Evolutionary conservation across 2,888 invertebrate species (phyloP), one percentile per base, ranked within the genome.

Genomic region (Leucoma salicis): DNA sequence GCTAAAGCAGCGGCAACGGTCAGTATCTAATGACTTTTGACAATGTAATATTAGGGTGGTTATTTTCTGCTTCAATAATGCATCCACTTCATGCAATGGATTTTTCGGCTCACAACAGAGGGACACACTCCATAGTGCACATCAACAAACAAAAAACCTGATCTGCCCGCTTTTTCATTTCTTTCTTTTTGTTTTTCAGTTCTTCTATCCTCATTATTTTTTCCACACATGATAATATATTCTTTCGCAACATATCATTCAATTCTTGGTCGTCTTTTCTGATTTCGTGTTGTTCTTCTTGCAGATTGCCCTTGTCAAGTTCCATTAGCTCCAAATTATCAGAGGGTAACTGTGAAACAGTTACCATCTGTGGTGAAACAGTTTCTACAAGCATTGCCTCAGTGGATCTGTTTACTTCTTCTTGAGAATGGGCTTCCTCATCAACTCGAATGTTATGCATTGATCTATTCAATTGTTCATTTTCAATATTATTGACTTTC

Each of bases 401-500:
- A 45, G 39, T 56, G 13, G 31, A 16, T 45, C 47, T 64, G 31
- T 39, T 58, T 27, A 11, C 5, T 33, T 50, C 61, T 21, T 61
- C 61, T 38, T 68, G 69, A 32, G 62, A 51, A 21, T 64, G 58
- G 35, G 18, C 42, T 37, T 75, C 74, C 39, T 75, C 77, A 41
- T 60, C 63, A 39, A 44, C 49, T 58, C 74, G 74, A 14, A 70
- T 53, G 49, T 58, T 77, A 38, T 77, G 74, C 53, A 82, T 70
- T 10, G 74, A 76, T 71, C 78, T 87, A 46, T 89, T 89, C 14
- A 89, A 50, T 44, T 89, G 89, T 56, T 89, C 89, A 65, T 89
- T 89, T 63, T 88, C 89, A 46, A 84, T 71, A 47, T 89, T 89
- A 1, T 81, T 82, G 7, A 89, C 85, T 64, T 89, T 89, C 55